Evolutionary conservation across 2,797 vertebrate species (phyloP).

Genomic region (Molossus alvarezi): DNA sequence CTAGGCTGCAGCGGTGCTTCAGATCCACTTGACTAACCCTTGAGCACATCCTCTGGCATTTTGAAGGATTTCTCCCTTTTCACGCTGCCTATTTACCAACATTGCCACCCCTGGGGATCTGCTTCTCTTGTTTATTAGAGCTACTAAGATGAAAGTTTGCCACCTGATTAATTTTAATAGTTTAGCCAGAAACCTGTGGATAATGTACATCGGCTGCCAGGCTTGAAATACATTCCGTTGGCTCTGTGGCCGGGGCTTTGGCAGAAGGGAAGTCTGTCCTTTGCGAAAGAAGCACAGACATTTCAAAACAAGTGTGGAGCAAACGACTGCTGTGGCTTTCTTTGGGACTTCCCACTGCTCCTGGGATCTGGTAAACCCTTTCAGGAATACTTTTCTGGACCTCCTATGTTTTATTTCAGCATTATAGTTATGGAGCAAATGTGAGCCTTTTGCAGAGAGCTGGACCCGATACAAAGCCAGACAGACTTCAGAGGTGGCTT

Average conservation of each 20-base stretch:
- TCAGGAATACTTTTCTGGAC: slow-evolving; percentile 66
- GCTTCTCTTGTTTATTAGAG: slow-evolving; percentile 89
- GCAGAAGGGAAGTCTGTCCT: slow-evolving; percentile 86
- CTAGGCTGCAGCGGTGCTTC: slow-evolving; percentile 59
- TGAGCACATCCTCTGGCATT: slow-evolving; percentile 77
- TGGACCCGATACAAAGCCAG: slow-evolving; percentile 53
- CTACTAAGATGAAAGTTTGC: slow-evolving; percentile 89
- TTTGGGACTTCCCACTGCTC: slow-evolving; percentile 69
- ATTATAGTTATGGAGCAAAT: slow-evolving; percentile 74
- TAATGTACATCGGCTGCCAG: slow-evolving; percentile 86
- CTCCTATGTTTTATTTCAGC: slow-evolving; percentile 71
- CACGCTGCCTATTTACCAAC: slow-evolving; percentile 84
- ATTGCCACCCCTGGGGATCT: slow-evolving; percentile 80
- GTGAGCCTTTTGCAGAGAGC: slow-evolving; percentile 48
- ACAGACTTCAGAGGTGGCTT: slow-evolving; percentile 62
- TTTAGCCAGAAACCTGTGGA: slow-evolving; percentile 87
- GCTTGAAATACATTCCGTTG: slow-evolving; percentile 86
- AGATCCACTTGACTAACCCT: slow-evolving; percentile 82
- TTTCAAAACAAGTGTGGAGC: slow-evolving; percentile 77
- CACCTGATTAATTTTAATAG: slow-evolving; percentile 91
- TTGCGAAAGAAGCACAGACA: slow-evolving; percentile 68
- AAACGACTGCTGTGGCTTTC: slow-evolving; percentile 73
- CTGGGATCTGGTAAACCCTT: slow-evolving; percentile 74
- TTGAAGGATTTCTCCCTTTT: slow-evolving; percentile 81
- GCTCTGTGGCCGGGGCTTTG: slow-evolving; percentile 85